Conservation (phyloP, 2,888 invertebrate genomes). For the Synanthedon andrenaeformis region DNA sequence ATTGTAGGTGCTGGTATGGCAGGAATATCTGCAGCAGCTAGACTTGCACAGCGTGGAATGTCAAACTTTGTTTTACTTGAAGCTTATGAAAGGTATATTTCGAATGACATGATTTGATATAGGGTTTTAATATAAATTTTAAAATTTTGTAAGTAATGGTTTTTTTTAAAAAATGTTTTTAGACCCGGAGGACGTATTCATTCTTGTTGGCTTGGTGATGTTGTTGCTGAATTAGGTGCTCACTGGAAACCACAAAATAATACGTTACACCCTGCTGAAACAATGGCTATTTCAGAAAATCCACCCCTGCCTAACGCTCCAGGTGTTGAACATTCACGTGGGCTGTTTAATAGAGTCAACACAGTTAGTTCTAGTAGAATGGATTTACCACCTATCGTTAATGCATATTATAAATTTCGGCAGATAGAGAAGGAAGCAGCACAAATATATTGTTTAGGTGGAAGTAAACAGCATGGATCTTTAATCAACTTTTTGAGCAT, state of each 20-base stretch:
- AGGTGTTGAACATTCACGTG: conserved; percentile 61
- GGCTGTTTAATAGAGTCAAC: conserved; percentile 73
- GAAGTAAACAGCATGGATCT: conserved; percentile 72
- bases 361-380: conserved; percentile 74
- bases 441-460: conserved; percentile 71
- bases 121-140: not conserved
- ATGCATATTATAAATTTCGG: conserved; percentile 74
- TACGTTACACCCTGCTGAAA: conserved; percentile 68
- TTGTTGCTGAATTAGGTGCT: conserved; percentile 81
- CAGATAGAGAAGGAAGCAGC: conserved; percentile 76
- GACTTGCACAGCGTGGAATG: conserved; percentile 77
- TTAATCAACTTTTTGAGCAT: conserved; percentile 74
- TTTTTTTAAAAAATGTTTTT: conserved; percentile 14
- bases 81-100: conserved; percentile 76
- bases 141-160: not conserved
- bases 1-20: conserved; percentile 86
- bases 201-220: conserved; percentile 81
- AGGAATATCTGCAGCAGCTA: conserved; percentile 81
- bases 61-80: conserved; percentile 78
- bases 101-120: not conserved
- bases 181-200: conserved; percentile 83
- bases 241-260: conserved; percentile 72
- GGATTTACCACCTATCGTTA: conserved; percentile 69
- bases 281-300: conserved; percentile 72
- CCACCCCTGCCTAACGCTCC: conserved; percentile 69